phyloP scores from a whole-genome alignment of 2,888 invertebrate genomes.

The Aplocera efformata region DNA sequence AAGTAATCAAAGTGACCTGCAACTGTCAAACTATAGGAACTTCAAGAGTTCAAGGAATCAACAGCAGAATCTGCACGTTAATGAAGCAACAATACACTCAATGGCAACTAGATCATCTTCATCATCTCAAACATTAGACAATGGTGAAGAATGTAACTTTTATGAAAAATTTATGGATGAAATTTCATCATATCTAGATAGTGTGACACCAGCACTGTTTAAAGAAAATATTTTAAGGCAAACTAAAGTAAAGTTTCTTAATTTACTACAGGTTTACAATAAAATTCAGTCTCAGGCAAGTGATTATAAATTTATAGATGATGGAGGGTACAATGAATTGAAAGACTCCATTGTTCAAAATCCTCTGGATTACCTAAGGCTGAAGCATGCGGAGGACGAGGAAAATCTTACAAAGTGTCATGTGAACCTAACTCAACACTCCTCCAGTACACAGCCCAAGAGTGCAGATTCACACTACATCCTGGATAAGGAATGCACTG shows the following conservation, averaged over 20 bases:
- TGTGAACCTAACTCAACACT: not conserved
- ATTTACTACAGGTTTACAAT: constrained; percentile 38
- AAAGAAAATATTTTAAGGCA: constrained; percentile 42
- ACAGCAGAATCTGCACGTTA: constrained; percentile 1
- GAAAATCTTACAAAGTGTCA: not conserved
- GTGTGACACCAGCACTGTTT: constrained; percentile 32
- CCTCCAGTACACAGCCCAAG: no score
- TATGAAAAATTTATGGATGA: constrained; percentile 53
- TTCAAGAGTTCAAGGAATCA: not conserved
- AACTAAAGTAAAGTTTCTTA: constrained; percentile 37
- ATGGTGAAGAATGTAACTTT: constrained; percentile 31
- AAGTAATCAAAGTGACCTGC: not conserved
- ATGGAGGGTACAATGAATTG: constrained; percentile 19
- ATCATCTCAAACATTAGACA: constrained; percentile 13
- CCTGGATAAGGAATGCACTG: not conserved
- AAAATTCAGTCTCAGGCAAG: constrained; percentile 33
- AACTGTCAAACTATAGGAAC: not conserved
- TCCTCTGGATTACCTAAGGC: constrained; percentile 44
- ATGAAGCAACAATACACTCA: not conserved
- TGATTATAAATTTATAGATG: constrained; percentile 30
- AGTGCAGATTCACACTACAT: no score
- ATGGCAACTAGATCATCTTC: constrained; percentile 2
- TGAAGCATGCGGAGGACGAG: constrained; percentile 5
- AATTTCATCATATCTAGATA: constrained; percentile 42
- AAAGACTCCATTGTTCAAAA: constrained; percentile 36